phyloP scores from a whole-genome alignment of 2,113 vertebrate species.

The Psettodes erumei region DNA sequence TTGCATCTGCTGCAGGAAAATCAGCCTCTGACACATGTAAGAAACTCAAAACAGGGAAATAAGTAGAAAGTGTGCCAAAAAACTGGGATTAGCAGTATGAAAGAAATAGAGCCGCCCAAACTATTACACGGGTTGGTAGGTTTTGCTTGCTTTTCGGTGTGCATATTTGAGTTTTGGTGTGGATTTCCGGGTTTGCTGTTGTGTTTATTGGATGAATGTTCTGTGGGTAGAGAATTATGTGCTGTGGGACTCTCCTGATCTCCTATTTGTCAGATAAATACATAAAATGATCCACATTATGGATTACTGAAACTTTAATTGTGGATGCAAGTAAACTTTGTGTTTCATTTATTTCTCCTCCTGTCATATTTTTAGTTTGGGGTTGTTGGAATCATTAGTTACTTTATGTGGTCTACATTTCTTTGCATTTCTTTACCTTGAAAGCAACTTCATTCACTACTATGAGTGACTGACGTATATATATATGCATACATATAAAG shows the following conservation, averaged over 20 bases:
- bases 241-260: background rate
- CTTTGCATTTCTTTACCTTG: background rate
- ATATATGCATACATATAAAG: background rate
- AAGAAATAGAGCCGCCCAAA: background rate
- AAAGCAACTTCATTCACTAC: background rate
- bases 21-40: constrained; percentile 95
- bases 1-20: constrained; percentile 95
- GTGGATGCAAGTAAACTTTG: background rate
- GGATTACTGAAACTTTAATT: background rate
- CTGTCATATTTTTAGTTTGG: background rate
- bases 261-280: background rate
- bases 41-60: constrained; percentile 41
- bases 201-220: background rate
- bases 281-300: no score
- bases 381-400: background rate
- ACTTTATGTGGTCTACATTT: background rate
- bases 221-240: background rate
- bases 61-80: background rate
- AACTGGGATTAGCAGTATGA: background rate
- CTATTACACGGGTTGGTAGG: background rate
- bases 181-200: background rate
- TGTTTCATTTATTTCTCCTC: background rate
- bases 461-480: no score
- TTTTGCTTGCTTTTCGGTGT: background rate
- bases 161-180: background rate